These are phyloP conservation scores for Phoebastria nigripes DNA, from an alignment of 2,797 vertebrate species.

Conservation along the genomic window DNA sequence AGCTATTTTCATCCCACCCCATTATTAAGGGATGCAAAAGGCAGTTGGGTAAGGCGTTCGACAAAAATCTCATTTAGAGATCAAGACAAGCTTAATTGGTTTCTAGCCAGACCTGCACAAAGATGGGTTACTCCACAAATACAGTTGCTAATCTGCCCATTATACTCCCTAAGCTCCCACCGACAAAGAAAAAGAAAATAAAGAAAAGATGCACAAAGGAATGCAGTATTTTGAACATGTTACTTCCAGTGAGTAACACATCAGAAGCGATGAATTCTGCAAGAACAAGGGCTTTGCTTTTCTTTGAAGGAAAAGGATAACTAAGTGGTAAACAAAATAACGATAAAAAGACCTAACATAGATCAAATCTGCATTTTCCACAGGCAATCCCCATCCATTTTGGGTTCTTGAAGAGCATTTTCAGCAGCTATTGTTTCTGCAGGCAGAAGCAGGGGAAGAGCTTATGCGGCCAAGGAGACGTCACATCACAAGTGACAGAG, in stretches of 20 bases:
- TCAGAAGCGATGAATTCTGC: neutral
- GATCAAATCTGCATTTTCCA: slow-evolving; percentile 10
- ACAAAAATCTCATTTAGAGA: slow-evolving; percentile 70
- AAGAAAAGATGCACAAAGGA: slow-evolving; percentile 28
- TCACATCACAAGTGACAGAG: neutral
- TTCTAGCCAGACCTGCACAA: slow-evolving; percentile 61
- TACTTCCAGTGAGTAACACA: neutral
- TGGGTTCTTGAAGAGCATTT: neutral
- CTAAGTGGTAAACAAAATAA: neutral
- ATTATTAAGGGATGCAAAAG: slow-evolving; percentile 42
- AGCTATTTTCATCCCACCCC: slow-evolving; percentile 54
- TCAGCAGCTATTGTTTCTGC: slow-evolving; percentile 25
- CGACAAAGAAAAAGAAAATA: slow-evolving; percentile 17
- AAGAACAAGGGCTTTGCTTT: neutral
- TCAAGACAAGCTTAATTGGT: slow-evolving; percentile 73
- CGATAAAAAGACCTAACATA: neutral
- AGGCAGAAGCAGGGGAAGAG: neutral
- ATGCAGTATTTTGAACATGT: neutral
- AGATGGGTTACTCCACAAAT: slow-evolving; percentile 63
- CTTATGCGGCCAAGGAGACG: neutral
- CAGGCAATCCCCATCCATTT: neutral
- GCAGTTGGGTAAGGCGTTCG: neutral
- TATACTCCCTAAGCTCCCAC: slow-evolving; percentile 47
- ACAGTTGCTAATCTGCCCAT: slow-evolving; percentile 62
- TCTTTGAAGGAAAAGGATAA: neutral